These are phyloP conservation scores for Drosophila santomea DNA, from an alignment of 1,140 invertebrate species.

Conservation along the genomic window DNA sequence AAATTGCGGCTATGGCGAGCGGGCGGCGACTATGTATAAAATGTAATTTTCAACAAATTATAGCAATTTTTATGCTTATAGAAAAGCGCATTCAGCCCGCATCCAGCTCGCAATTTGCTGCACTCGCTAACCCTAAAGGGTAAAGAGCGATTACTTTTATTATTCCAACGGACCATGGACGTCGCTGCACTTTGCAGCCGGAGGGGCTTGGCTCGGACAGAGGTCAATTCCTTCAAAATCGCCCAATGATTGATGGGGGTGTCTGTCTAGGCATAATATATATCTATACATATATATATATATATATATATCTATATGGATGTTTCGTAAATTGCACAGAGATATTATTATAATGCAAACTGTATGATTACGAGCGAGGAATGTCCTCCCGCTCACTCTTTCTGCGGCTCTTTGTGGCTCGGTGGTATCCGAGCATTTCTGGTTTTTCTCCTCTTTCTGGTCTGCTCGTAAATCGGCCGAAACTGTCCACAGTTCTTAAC, in stretches of 20 bases:
- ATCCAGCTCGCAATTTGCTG: constrained; percentile 74
- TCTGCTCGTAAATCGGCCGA: constrained; percentile 61
- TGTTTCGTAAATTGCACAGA: constrained; percentile 58
- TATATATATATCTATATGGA: constrained; percentile 48
- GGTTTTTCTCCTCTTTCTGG: constrained; percentile 3
- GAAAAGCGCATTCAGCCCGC: constrained; percentile 73
- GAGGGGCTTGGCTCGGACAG: constrained; percentile 14
- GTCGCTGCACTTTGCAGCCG: constrained; percentile 20
- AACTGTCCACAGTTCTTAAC: constrained; percentile 83
- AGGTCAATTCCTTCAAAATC: constrained; percentile 73
- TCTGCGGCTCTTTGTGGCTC: not conserved
- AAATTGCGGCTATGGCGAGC: constrained; percentile 16
- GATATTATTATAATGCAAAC: constrained; percentile 80
- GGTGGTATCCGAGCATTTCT: not conserved
- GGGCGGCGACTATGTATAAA: constrained; percentile 73
- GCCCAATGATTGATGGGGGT: constrained; percentile 76
- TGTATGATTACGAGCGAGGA: constrained; percentile 69
- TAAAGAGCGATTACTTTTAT: constrained; percentile 84
- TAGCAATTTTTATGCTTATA: constrained; percentile 84
- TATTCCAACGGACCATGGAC: constrained; percentile 53
- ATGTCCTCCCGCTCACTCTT: constrained; percentile 41
- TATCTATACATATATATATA: constrained; percentile 57
- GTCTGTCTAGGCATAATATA: constrained; percentile 68
- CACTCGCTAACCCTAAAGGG: constrained; percentile 82
- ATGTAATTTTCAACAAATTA: constrained; percentile 83